A percentile compares a stretch with the other conserved stretches of the same genome.
These are phyloP conservation scores for Rhodinocichla rosea DNA, from an alignment of 2,113 vertebrate species.

Conservation along the genomic window DNA sequence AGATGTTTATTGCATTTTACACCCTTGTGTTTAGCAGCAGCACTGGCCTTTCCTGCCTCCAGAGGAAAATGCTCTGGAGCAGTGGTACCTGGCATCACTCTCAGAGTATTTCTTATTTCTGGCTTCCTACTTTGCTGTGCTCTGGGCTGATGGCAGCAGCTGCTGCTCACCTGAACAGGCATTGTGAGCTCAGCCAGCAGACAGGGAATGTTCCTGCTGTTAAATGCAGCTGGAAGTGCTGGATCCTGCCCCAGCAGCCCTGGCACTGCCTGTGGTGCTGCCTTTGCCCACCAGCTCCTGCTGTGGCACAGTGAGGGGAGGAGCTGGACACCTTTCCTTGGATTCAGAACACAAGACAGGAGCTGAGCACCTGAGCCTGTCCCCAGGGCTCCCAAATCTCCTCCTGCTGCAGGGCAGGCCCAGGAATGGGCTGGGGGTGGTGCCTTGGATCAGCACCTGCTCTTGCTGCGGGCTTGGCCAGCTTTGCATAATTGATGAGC, in stretches of 20 bases:
- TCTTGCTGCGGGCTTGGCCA: neutral
- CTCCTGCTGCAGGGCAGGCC: neutral
- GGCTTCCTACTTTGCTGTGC: neutral
- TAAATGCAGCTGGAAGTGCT: neutral
- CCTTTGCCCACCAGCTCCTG: neutral
- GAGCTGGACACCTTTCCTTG: neutral
- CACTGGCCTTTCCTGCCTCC: neutral
- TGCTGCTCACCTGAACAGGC: neutral
- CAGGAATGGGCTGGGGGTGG: accelerated
- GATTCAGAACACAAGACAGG: neutral
- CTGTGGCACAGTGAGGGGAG: neutral
- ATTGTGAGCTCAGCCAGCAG: neutral
- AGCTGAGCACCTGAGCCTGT: neutral
- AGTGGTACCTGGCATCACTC: neutral
- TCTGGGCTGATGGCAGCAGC: neutral
- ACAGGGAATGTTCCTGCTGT: neutral
- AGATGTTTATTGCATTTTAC: neutral
- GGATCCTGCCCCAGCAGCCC: neutral
- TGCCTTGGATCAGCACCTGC: neutral
- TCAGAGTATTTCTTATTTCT: neutral
- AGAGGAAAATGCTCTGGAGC: neutral
- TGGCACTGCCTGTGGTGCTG: neutral
- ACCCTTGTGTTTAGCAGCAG: neutral
- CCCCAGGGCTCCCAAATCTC: neutral
- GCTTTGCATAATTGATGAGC: neutral